Evolutionary conservation across 2,888 invertebrate species (phyloP).

Genomic region (Apamea sordens): DNA sequence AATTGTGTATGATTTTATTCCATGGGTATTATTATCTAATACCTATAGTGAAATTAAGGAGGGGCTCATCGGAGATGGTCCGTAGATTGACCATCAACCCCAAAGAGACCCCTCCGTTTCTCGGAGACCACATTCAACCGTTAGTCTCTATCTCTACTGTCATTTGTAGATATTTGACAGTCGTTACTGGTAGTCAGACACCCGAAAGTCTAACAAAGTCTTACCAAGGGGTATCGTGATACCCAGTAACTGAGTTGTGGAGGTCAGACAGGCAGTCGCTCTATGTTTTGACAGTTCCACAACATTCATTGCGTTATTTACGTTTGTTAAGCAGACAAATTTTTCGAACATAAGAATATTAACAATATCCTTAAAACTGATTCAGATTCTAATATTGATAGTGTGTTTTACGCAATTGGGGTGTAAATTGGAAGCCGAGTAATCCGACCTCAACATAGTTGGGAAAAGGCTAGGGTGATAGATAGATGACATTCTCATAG

Average conservation of each 20-base stretch:
- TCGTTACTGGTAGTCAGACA: background rate
- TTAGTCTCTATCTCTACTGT: background rate
- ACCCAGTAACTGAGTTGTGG: too few relatives aligned
- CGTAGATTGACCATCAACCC: background rate
- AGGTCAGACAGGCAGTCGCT: too few relatives aligned
- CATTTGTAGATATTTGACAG: background rate
- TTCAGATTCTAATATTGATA: too few relatives aligned
- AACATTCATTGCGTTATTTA: too few relatives aligned
- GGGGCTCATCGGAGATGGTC: background rate
- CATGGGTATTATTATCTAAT: background rate
- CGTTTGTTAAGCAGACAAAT: too few relatives aligned
- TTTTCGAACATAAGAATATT: too few relatives aligned
- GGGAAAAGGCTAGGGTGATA: background rate
- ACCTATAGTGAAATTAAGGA: background rate
- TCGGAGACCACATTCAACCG: background rate
- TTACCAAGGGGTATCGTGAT: background rate
- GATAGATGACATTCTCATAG: background rate
- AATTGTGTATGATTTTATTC: background rate
- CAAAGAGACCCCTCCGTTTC: background rate
- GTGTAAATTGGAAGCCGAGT: too few relatives aligned
- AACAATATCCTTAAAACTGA: too few relatives aligned
- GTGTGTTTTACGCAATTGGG: too few relatives aligned
- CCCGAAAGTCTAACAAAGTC: background rate
- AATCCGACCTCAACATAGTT: too few relatives aligned
- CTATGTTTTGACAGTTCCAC: too few relatives aligned